Evolutionary conservation across 2,888 invertebrate genomes (phyloP).

Genomic region (Dilophus febrilis): DNA sequence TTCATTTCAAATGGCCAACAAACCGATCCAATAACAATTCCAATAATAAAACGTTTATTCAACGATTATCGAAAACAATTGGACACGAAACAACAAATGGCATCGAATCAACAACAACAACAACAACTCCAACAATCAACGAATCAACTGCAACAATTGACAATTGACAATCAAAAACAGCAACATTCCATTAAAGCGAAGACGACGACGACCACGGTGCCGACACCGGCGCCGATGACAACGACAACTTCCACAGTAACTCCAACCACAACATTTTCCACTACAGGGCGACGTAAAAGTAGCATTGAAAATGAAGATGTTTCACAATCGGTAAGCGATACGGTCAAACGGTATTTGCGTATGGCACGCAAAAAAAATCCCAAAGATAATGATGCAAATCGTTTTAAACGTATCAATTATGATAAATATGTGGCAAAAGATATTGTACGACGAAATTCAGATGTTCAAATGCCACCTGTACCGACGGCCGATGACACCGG

Average conservation of each 20-base stretch:
- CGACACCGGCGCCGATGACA: conserved; percentile 6
- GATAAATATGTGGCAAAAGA: conserved; percentile 67
- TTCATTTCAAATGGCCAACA: conserved; percentile 16
- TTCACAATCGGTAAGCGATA: conserved; percentile 73
- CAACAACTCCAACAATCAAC: conserved; percentile 15
- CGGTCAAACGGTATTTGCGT: conserved; percentile 66
- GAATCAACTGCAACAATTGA: conserved; percentile 14
- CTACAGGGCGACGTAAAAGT: conserved; percentile 40
- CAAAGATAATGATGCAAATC: conserved; percentile 56
- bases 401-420: conserved; percentile 77
- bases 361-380: conserved; percentile 80
- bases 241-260: too few species aligned
- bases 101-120: not conserved
- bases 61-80: conserved; percentile 18
- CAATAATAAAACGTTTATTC: conserved; percentile 17
- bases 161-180: conserved; percentile 16
- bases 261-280: conserved; percentile 1
- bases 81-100: conserved; percentile 11
- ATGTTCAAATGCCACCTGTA: conserved; percentile 55
- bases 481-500: conserved; percentile 56
- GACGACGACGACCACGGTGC: conserved; percentile 13
- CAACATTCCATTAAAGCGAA: conserved; percentile 20
- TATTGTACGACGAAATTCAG: conserved; percentile 69
- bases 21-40: conserved; percentile 7
- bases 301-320: conserved; percentile 73